Percentiles rank a stretch among this genome's conserved stretches.
Evolutionary conservation across 2,113 vertebrate species (phyloP).

Genomic region (Psittacara wagleri): DNA sequence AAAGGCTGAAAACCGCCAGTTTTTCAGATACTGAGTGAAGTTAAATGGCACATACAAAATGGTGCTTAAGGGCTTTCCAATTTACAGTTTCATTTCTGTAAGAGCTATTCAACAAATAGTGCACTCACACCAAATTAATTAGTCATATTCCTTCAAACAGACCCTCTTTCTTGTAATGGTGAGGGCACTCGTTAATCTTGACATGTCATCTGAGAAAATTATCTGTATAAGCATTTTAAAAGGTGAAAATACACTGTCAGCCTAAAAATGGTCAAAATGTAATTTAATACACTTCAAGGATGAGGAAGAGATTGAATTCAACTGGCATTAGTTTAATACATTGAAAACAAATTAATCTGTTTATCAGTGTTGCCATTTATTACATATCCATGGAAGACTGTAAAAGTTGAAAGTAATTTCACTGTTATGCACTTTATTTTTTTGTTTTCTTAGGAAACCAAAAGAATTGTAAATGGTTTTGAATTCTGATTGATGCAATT

Average conservation of each 20-base stretch:
- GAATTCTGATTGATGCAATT: neutral
- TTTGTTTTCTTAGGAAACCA: neutral
- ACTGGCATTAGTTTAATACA: neutral
- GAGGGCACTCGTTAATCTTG: neutral
- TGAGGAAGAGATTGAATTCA: neutral
- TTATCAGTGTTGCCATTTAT: neutral
- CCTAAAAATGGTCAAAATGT: neutral
- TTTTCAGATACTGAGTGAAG: neutral
- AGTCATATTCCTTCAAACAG: neutral
- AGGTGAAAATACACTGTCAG: neutral
- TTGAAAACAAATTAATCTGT: neutral
- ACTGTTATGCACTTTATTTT: constrained; percentile 30
- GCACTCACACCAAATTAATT: neutral
- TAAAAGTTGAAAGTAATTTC: constrained; percentile 20
- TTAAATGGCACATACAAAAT: neutral
- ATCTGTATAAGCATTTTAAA: neutral
- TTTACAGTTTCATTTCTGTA: neutral
- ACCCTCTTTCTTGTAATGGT: neutral
- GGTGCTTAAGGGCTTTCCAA: constrained; percentile 2
- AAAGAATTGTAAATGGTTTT: neutral
- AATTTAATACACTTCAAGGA: neutral
- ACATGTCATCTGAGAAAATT: neutral
- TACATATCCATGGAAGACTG: neutral
- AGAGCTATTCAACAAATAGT: neutral
- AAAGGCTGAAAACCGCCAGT: neutral